Evolutionary conservation across 2,113 vertebrate species (phyloP), one percentile per base, ranked within the genome.

Genomic region (Pygoscelis adeliae): DNA sequence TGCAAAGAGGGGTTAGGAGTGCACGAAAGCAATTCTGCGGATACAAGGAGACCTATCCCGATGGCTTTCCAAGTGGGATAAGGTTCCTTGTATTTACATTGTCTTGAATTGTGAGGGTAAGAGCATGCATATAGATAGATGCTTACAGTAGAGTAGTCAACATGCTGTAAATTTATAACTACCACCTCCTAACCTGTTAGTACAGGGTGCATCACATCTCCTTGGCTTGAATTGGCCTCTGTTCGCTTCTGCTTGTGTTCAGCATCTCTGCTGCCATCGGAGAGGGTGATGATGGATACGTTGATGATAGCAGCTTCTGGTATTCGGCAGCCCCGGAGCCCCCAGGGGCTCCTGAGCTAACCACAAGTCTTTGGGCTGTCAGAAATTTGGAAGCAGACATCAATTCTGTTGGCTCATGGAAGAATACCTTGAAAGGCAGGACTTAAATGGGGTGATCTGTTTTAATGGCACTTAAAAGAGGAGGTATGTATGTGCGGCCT

Each of bases 371-470:
- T 76, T 49, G 61, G 66, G 56, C 32, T 93, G 81, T 56, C 83
- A 78, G 87, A 94, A 95, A 46, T 87, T 72, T 88, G 74, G 93
- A 92, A 87, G 66, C 44, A 34, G 32, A 30, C 30, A 11, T 25
- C 0, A 1, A 46, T 80, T 90, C 53, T 65, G 34, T 61, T 85
- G 73, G 62, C 62, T 89, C 0, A 0, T 40, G 32, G 56, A 89
- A 79, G 50, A 80, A 56, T 69, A 95, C 70, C 77, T 95, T 55
- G 83, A 93, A 87, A 93, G 56, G 25, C 69, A 65, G 56, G 52
- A 46, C 40, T 82, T 25, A 74, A 82, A 80, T 29, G 49, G 32
- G 30, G 13, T 26, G 13, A 42, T 69, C 47, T 47, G 22, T 61
- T 88, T 73, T n/a, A 73, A 40, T 18, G n/a, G 38, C 18, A 16